Evolutionary conservation across 2,888 invertebrate species (phyloP).

Genomic region (Bellardia bayeri): DNA sequence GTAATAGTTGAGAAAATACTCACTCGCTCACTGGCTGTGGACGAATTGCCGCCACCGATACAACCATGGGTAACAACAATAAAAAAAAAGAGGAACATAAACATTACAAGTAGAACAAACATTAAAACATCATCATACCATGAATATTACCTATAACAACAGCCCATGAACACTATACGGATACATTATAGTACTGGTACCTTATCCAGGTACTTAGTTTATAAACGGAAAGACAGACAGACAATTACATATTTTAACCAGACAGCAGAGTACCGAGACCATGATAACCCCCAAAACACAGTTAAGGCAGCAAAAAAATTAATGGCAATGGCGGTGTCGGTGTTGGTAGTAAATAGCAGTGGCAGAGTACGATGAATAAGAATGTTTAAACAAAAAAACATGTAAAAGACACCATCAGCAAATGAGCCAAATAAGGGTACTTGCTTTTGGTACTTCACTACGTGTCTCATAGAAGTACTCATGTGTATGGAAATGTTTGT

Average conservation of each 20-base stretch:
- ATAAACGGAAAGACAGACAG: conserved; percentile 12
- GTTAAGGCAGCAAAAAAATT: conserved; percentile 14
- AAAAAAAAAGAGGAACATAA: conserved; percentile 20
- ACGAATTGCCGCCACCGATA: conserved; percentile 6
- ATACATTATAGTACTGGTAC: background rate
- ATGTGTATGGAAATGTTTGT: conserved; percentile 4
- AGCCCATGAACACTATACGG: background rate
- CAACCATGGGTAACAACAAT: background rate
- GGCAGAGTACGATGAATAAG: background rate
- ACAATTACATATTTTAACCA: background rate
- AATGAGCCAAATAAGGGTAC: conserved; percentile 27
- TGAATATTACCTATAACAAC: background rate
- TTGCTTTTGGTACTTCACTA: conserved; percentile 3
- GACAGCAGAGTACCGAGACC: background rate
- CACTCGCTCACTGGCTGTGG: background rate
- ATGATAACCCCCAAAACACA: conserved; percentile 3
- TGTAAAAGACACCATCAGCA: conserved; percentile 9
- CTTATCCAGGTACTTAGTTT: conserved; percentile 10
- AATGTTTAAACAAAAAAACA: conserved; percentile 33
- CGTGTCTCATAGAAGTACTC: conserved; percentile 10
- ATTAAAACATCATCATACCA: conserved; percentile 59
- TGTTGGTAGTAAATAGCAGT: conserved; percentile 7
- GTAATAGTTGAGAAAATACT: conserved; percentile 41
- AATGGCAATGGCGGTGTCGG: conserved; percentile 9
- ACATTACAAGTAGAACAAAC: conserved; percentile 68